These are phyloP conservation scores for Halisarca cf. caerulea DNA, from an alignment of 37 sponge, comb jelly and placozoan genomes.

Conservation along the genomic window DNA sequence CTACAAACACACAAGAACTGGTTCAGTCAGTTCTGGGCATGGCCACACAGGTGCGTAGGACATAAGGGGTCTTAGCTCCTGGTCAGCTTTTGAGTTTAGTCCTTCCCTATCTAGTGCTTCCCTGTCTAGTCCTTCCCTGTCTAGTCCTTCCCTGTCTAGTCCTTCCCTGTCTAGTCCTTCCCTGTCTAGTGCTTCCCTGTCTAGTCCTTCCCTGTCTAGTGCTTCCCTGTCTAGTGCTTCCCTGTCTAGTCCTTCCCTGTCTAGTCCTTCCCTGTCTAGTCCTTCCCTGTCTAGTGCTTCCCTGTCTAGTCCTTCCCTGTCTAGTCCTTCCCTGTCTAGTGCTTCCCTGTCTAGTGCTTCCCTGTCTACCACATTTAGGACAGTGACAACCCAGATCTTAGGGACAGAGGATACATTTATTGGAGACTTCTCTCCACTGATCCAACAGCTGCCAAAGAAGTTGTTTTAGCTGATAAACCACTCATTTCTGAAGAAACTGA, in stretches of 20 bases:
- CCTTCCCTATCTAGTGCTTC: no score
- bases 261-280: no score
- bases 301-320: no score
- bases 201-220: no score
- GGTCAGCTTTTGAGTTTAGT: background rate
- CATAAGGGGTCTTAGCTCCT: background rate
- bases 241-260: no score
- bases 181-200: no score
- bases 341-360: background rate
- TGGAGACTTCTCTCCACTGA: constrained; percentile 98
- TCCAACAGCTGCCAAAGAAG: constrained; percentile 98
- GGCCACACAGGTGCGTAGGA: constrained; percentile 81
- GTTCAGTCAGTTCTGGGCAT: constrained; percentile 93
- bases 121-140: no score
- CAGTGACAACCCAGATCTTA: constrained; percentile 96
- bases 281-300: no score
- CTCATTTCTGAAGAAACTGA: constrained; percentile 99
- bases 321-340: no score
- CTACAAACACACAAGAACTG: constrained; percentile 90
- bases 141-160: no score
- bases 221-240: no score
- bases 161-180: no score
- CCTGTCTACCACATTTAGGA: constrained; percentile 52
- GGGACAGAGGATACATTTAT: constrained; percentile 99
- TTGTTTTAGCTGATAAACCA: constrained; percentile 98